Conservation (phyloP, 2,113 vertebrate genomes). For the Lophura nycthemera region DNA sequence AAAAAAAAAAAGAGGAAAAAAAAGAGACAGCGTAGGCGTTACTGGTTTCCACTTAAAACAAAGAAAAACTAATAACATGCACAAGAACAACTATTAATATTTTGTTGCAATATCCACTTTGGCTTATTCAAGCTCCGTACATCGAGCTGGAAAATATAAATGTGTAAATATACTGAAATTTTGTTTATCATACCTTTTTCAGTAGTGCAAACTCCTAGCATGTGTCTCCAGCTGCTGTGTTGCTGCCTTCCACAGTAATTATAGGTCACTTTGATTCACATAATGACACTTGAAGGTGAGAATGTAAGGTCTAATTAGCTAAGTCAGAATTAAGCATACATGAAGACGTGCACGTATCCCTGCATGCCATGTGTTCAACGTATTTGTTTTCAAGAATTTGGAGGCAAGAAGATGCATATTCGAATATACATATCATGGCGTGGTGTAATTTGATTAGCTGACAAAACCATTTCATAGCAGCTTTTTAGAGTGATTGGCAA, state of each 20-base stretch:
- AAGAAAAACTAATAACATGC: not conserved
- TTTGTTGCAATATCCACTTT: not conserved
- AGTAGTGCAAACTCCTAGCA: constrained; percentile 86
- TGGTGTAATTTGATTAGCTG: not conserved
- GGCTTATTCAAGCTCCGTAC: not conserved
- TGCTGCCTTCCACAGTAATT: constrained; percentile 83
- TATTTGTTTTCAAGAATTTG: not conserved
- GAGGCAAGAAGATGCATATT: not conserved
- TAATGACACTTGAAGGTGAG: not conserved
- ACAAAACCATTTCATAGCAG: not conserved
- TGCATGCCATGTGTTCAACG: not conserved
- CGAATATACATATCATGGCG: too few species aligned
- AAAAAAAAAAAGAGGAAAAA: not conserved
- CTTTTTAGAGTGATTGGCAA: not conserved
- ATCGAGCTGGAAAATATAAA: not conserved
- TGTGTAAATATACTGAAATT: accelerated
- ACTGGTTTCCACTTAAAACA: not conserved
- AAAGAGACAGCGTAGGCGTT: not conserved
- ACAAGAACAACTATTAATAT: accelerated
- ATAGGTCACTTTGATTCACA: constrained; percentile 80
- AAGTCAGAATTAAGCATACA: not conserved
- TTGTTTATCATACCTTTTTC: not conserved
- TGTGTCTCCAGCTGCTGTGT: constrained; percentile 84
- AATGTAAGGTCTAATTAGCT: not conserved
- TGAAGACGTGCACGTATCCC: not conserved